A percentile compares a stretch with the other conserved stretches of the same genome.
phyloP scores from a whole-genome alignment of 2,113 vertebrate species.

The Coptodon rendalli region DNA sequence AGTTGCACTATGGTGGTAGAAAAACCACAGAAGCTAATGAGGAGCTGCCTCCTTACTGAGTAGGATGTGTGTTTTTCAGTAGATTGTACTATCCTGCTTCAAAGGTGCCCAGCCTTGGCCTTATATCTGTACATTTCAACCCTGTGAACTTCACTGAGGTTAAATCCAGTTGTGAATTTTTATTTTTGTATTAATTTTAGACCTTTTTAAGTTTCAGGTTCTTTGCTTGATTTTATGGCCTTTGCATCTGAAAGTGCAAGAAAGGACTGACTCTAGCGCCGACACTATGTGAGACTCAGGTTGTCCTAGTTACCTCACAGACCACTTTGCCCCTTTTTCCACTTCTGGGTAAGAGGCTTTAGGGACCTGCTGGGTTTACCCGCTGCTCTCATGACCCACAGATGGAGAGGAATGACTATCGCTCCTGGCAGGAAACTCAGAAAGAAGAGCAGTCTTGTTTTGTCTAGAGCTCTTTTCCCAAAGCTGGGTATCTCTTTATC shows the following conservation, averaged over 20 bases:
- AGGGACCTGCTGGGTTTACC: not conserved
- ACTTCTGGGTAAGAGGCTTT: not conserved
- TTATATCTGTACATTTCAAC: not conserved
- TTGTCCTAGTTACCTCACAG: constrained; percentile 1
- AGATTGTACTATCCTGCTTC: not conserved
- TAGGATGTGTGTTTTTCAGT: not conserved
- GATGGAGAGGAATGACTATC: constrained; percentile 42
- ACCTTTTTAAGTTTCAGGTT: not conserved
- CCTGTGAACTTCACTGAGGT: too few relatives aligned
- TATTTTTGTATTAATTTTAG: not conserved
- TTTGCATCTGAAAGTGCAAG: not conserved
- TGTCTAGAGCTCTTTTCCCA: constrained; percentile 59
- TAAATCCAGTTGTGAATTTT: not conserved
- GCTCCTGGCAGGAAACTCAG: not conserved
- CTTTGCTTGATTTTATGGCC: not conserved
- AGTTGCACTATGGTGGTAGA: not conserved
- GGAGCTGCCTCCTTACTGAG: not conserved
- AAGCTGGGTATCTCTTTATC: constrained; percentile 61
- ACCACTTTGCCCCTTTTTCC: not conserved
- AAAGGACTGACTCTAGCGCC: not conserved
- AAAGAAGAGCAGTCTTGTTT: constrained; percentile 55
- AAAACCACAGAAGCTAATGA: not conserved
- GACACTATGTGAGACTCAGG: not conserved
- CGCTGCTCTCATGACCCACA: constrained; percentile 25
- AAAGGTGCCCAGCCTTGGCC: not conserved